Percentiles rank a stretch among this genome's conserved stretches.
Evolutionary conservation across 2,888 invertebrate species (phyloP).

Genomic region (Polydrusus tereticollis): DNA sequence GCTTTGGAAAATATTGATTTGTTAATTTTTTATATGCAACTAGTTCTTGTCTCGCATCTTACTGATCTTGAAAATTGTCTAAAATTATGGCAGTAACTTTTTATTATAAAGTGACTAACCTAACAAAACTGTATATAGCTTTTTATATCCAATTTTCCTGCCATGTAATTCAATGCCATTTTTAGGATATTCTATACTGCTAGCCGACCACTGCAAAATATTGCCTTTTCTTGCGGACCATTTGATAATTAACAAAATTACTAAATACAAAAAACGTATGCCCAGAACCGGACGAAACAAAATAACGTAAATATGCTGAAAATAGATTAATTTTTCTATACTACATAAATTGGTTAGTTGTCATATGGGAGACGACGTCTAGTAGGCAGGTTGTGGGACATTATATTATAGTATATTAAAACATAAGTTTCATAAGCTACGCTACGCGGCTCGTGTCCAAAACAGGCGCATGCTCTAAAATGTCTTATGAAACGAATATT

Average conservation of each 20-base stretch:
- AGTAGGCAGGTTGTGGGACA: no score
- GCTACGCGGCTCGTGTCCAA: no score
- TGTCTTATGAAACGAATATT: no score
- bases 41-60: background rate
- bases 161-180: background rate
- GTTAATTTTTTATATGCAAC: conserved; percentile 6
- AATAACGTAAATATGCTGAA: background rate
- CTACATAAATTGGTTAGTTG: no score
- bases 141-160: background rate
- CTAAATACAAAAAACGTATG: background rate
- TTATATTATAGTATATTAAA: no score
- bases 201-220: background rate
- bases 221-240: background rate
- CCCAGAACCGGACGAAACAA: background rate
- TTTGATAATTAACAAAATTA: background rate
- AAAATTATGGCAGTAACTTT: background rate
- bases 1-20: conserved; percentile 2
- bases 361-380: no score
- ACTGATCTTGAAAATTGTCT: background rate
- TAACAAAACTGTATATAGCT: background rate
- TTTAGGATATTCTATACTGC: background rate
- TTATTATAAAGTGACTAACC: background rate
- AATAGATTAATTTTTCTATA: background rate
- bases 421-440: no score
- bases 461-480: no score